phyloP scores from a whole-genome alignment of 2,888 invertebrate species.

The Heteromurus nitidus region DNA sequence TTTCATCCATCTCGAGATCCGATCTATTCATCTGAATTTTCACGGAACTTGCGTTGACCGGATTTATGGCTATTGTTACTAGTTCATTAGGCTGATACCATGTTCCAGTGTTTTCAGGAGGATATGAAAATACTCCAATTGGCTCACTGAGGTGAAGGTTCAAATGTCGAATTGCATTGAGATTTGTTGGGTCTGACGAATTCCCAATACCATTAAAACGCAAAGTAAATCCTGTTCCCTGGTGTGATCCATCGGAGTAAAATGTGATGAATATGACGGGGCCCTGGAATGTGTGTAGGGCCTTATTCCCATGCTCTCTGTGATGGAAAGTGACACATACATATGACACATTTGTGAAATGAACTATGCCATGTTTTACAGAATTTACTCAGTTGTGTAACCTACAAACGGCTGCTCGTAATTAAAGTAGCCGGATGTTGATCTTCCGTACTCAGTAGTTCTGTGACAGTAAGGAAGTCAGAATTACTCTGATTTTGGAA shows the following conservation, averaged over 20 bases:
- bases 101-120: constrained; percentile 10
- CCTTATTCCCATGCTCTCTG: constrained; percentile 60
- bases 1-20: constrained; percentile 63
- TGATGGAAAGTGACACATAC: not conserved
- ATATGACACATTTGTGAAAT: not conserved
- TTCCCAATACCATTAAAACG: constrained; percentile 62
- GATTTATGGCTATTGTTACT: constrained; percentile 56
- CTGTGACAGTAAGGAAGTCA: constrained; percentile 63
- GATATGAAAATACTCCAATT: constrained; percentile 42
- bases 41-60: constrained; percentile 20
- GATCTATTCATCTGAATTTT: constrained; percentile 37
- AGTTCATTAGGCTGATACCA: constrained; percentile 64
- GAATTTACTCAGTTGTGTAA: no score
- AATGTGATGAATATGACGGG: constrained; percentile 63
- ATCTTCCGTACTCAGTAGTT: constrained; percentile 54
- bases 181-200: constrained; percentile 10
- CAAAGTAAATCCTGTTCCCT: constrained; percentile 63
- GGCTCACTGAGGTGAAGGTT: constrained; percentile 45
- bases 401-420: constrained; percentile 62
- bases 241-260: constrained; percentile 36
- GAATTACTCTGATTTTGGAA: constrained; percentile 65
- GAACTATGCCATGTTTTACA: no score
- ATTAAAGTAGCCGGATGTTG: constrained; percentile 41
- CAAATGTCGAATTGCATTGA: constrained; percentile 50
- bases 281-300: constrained; percentile 56